Evolutionary conservation across 2,888 invertebrate species (phyloP).

Genomic region (Anodontia alba): DNA sequence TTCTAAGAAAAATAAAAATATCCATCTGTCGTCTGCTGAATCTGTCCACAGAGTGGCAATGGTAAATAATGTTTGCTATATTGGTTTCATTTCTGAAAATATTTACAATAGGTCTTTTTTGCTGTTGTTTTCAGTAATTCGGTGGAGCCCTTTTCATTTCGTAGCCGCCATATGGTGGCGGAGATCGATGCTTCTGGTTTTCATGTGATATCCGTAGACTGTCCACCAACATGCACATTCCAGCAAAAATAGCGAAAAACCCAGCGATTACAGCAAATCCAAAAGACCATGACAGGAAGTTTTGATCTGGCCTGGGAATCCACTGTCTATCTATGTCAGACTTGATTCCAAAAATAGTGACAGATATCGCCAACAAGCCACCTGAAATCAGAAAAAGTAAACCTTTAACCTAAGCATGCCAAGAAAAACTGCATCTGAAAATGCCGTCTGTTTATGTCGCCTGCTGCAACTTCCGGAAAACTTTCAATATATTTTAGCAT

Average conservation of each 20-base stretch:
- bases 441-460: no score
- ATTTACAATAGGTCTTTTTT: no score
- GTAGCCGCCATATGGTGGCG: conserved; percentile 52
- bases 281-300: conserved; percentile 98
- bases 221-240: conserved; percentile 75
- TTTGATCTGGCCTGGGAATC: conserved; percentile 97
- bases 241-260: conserved; percentile 75
- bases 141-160: conserved; percentile 56
- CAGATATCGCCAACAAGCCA: conserved; percentile 89
- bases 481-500: no score
- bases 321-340: conserved; percentile 89
- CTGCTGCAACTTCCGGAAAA: no score
- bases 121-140: conserved; percentile 56
- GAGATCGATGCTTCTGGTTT: conserved; percentile 33
- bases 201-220: conserved; percentile 45
- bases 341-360: conserved; percentile 91
- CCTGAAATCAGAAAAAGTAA: conserved; percentile 87
- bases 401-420: no score
- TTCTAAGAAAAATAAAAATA: no score
- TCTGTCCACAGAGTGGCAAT: no score
- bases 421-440: no score
- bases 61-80: no score
- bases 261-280: conserved; percentile 92
- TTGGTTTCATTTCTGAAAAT: no score
- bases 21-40: no score